A percentile compares a stretch with the other conserved stretches of the same genome.
Evolutionary conservation across 2,113 vertebrate species (phyloP).

Genomic region (Boleophthalmus pectinirostris): DNA sequence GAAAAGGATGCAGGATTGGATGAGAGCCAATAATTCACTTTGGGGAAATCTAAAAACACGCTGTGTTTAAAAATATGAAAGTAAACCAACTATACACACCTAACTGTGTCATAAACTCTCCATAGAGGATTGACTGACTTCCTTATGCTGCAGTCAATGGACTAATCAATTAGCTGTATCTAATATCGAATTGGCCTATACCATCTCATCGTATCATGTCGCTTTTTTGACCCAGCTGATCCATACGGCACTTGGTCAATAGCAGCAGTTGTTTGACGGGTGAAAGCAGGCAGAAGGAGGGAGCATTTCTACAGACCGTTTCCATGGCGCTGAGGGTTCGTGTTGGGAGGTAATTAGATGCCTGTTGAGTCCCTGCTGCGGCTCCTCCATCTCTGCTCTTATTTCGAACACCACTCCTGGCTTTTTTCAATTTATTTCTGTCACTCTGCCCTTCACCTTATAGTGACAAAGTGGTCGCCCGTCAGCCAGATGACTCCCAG

Average conservation of each 20-base stretch:
- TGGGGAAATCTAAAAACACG: neutral
- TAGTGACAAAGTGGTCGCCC: slow-evolving; percentile 19
- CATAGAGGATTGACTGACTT: neutral
- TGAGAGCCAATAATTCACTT: too few relatives aligned
- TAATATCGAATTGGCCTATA: slow-evolving; percentile 20
- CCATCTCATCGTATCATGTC: slow-evolving; percentile 46
- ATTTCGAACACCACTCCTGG: neutral
- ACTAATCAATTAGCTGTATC: slow-evolving; percentile 10
- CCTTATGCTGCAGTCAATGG: slow-evolving; percentile 1
- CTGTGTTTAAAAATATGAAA: neutral
- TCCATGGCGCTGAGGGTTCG: slow-evolving; percentile 59
- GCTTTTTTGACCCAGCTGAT: slow-evolving; percentile 42
- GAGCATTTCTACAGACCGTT: slow-evolving; percentile 38
- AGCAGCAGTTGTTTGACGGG: slow-evolving; percentile 37
- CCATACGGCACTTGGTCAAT: slow-evolving; percentile 34
- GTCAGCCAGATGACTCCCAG: slow-evolving; percentile 39
- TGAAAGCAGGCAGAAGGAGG: slow-evolving; percentile 14
- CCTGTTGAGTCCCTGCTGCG: slow-evolving; percentile 51
- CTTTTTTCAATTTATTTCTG: slow-evolving; percentile 3
- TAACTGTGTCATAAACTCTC: neutral
- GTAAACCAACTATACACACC: neutral
- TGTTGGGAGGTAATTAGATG: slow-evolving; percentile 68
- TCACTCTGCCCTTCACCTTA: neutral
- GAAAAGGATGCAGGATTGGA: too few relatives aligned
- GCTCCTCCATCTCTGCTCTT: slow-evolving; percentile 26